These are phyloP conservation scores for Chrysolina oricalcia DNA, from an alignment of 2,888 invertebrate genomes.

Conservation along the genomic window DNA sequence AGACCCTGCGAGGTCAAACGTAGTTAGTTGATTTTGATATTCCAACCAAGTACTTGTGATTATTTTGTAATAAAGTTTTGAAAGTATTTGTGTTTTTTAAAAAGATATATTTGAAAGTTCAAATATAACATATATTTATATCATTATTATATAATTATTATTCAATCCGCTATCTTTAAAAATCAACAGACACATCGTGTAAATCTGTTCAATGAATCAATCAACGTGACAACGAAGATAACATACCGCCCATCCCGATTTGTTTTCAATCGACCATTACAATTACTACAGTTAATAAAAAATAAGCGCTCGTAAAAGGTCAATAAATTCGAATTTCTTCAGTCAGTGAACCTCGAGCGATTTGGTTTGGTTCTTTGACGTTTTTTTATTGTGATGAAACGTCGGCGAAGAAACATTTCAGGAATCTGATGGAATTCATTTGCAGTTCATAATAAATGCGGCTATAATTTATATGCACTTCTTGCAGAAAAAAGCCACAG, in stretches of 20 bases:
- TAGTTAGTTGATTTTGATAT: too few species aligned
- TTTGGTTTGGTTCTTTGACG: constrained; percentile 15
- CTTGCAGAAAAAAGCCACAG: constrained; percentile 34
- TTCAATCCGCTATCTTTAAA: neutral
- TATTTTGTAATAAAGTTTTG: too few species aligned
- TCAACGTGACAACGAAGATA: neutral
- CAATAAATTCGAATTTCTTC: constrained; percentile 28
- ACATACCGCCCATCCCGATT: neutral
- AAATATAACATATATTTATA: too few species aligned
- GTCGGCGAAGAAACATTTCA: constrained; percentile 20
- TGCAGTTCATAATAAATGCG: constrained; percentile 38
- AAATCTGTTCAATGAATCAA: neutral
- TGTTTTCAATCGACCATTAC: constrained; percentile 15
- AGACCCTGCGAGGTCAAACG: too few species aligned
- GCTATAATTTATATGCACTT: constrained; percentile 35
- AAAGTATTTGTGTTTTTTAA: too few species aligned
- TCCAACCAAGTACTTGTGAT: too few species aligned
- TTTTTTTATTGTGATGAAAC: constrained; percentile 17
- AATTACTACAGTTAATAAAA: neutral
- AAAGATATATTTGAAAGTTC: too few species aligned
- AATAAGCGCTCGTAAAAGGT: constrained; percentile 14
- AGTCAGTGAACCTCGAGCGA: constrained; percentile 19
- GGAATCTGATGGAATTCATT: constrained; percentile 34
- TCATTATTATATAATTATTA: too few species aligned
- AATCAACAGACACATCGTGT: neutral